These are phyloP conservation scores for Apotomis capreana DNA, from an alignment of 2,888 invertebrate genomes.

Conservation along the genomic window DNA sequence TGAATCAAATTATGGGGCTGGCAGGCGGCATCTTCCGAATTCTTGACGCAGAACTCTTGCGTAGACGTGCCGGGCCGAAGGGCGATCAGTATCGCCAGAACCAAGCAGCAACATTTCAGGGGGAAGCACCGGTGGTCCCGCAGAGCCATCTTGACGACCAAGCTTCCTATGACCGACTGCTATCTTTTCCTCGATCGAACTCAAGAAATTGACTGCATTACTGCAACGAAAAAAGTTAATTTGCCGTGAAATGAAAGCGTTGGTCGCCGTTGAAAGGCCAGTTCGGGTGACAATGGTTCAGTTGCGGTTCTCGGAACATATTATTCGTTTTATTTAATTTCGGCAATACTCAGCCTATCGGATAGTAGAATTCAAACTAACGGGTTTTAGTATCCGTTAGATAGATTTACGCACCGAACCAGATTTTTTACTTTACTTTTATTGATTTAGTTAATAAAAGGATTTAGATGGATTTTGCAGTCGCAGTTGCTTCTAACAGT, in stretches of 20 bases:
- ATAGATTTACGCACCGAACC: not conserved
- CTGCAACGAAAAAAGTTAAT: conserved; percentile 62
- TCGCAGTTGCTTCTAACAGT: too few species aligned
- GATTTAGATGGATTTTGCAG: not conserved
- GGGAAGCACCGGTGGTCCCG: conserved; percentile 58
- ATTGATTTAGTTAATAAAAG: not conserved
- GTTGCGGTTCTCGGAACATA: conserved; percentile 40
- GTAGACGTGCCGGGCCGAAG: conserved; percentile 53
- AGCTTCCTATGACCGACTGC: conserved; percentile 60
- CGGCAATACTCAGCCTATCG: conserved; percentile 3
- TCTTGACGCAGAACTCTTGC: conserved; percentile 62
- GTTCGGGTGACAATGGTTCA: conserved; percentile 49
- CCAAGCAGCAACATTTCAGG: conserved; percentile 60
- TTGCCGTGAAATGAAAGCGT: conserved; percentile 74
- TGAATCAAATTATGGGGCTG: conserved; percentile 52
- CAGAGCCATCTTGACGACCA: conserved; percentile 63
- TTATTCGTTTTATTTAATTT: conserved; percentile 25
- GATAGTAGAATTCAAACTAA: not conserved
- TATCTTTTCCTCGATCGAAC: conserved; percentile 47
- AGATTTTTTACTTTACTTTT: not conserved
- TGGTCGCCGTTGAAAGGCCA: conserved; percentile 53
- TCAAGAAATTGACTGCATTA: conserved; percentile 66
- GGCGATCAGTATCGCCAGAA: conserved; percentile 58
- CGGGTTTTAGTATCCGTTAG: conserved; percentile 17
- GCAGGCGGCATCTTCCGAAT: conserved; percentile 53